These are phyloP conservation scores for Galaxias olidus DNA, from an alignment of 2,797 vertebrate species.

Conservation along the genomic window DNA sequence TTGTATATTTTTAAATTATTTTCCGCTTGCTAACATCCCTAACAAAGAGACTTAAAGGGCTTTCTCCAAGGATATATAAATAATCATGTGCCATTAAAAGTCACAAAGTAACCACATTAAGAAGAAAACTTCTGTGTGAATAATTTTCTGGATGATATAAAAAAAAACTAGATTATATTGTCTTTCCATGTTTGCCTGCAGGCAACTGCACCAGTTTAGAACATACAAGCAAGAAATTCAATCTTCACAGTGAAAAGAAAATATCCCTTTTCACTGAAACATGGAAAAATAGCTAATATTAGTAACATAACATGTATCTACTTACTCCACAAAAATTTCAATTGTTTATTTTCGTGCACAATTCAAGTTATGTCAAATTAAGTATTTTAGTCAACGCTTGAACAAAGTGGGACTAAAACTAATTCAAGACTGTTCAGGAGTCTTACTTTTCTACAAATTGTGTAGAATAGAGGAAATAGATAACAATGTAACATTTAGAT, in stretches of 20 bases:
- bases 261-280: constrained; percentile 17
- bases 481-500: too few species aligned
- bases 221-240: background rate
- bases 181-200: too few species aligned
- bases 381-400: too few species aligned
- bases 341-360: background rate
- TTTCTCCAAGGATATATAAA: constrained; percentile 90
- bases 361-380: too few species aligned
- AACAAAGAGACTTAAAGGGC: constrained; percentile 75
- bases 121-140: constrained; percentile 80
- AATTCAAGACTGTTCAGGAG: too few species aligned
- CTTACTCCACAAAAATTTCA: background rate
- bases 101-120: constrained; percentile 79
- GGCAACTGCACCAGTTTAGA: too few species aligned
- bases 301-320: background rate
- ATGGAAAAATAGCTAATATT: too few species aligned
- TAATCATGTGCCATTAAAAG: constrained; percentile 86
- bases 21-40: constrained; percentile 78
- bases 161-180: constrained; percentile 14
- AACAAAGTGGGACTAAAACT: too few species aligned
- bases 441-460: too few species aligned
- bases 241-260: constrained; percentile 9
- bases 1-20: constrained; percentile 89
- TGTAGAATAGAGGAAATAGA: too few species aligned
- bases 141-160: constrained; percentile 36